Evolutionary conservation across 1,140 invertebrate genomes (phyloP).

Genomic region (Drosophila virilis): DNA sequence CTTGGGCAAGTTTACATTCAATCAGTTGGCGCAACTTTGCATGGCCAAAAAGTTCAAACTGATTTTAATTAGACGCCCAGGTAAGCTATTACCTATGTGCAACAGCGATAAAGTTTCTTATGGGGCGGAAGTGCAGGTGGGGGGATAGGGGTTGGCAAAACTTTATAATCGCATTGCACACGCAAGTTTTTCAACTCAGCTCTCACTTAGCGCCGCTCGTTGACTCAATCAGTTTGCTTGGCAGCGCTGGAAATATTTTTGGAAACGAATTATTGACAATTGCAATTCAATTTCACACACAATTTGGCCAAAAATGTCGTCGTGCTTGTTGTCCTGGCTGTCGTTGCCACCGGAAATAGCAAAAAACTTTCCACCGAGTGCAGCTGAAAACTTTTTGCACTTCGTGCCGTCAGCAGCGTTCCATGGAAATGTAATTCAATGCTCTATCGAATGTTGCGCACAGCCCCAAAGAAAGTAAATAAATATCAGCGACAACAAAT

Average conservation of each 20-base stretch:
- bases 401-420: slow-evolving; percentile 23
- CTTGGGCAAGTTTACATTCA: slow-evolving; percentile 31
- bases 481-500: slow-evolving; percentile 46
- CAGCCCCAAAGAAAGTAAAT: slow-evolving; percentile 47
- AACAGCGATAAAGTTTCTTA: slow-evolving; percentile 19
- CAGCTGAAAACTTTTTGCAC: slow-evolving; percentile 51
- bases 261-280: slow-evolving; percentile 80
- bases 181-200: slow-evolving; percentile 47
- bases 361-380: slow-evolving; percentile 70
- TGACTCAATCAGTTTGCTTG: slow-evolving; percentile 64
- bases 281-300: slow-evolving; percentile 82
- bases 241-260: slow-evolving; percentile 58
- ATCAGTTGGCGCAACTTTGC: slow-evolving; percentile 20
- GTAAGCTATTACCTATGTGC: slow-evolving; percentile 8
- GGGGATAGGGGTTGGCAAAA: slow-evolving; percentile 12
- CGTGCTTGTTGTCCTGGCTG: slow-evolving; percentile 21
- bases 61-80: slow-evolving; percentile 53
- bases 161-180: slow-evolving; percentile 63
- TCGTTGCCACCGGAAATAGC: slow-evolving; percentile 58
- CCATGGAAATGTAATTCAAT: slow-evolving; percentile 73
- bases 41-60: slow-evolving; percentile 28
- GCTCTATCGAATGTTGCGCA: slow-evolving; percentile 39
- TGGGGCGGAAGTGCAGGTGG: too few species aligned
- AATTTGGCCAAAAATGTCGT: slow-evolving; percentile 72
- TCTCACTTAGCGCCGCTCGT: slow-evolving; percentile 33